Conservation (phyloP, 2,113 vertebrate species). For the Nannospalax galili region DNA sequence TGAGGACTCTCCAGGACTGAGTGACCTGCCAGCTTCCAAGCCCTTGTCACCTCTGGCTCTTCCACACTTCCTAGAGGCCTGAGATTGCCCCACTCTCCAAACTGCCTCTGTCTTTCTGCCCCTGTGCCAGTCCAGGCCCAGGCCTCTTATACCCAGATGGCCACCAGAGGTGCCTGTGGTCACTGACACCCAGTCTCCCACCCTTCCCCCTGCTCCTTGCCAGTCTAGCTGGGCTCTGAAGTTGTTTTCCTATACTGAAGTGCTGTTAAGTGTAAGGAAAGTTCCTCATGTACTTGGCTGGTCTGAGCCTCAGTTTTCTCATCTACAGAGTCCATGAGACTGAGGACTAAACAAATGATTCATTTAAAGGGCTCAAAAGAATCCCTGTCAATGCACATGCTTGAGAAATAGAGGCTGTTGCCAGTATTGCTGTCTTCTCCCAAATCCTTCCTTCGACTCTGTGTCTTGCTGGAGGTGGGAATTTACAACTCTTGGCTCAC, state of each 20-base stretch:
- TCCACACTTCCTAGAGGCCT: not conserved
- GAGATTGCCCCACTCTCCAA: not conserved
- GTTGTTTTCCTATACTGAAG: not conserved
- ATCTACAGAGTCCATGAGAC: not conserved
- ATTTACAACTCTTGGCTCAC: not conserved
- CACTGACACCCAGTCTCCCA: no score
- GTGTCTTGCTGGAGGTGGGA: not conserved
- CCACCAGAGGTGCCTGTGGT: accelerated
- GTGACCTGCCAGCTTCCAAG: not conserved
- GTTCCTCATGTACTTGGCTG: not conserved
- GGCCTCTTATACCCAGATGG: not conserved
- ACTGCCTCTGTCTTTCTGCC: not conserved
- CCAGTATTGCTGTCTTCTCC: not conserved
- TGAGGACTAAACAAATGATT: not conserved
- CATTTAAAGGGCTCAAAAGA: not conserved
- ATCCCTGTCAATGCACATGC: not conserved
- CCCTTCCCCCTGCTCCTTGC: not conserved
- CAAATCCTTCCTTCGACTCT: not conserved
- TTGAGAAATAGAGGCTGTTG: not conserved
- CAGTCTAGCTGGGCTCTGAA: not conserved
- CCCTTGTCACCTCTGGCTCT: not conserved
- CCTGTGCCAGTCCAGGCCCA: not conserved
- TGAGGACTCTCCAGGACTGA: not conserved
- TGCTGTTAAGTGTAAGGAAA: not conserved
- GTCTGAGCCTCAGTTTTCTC: not conserved